These are phyloP conservation scores for Notamacropus eugenii DNA, from an alignment of 2,797 vertebrate species.

Conservation along the genomic window DNA sequence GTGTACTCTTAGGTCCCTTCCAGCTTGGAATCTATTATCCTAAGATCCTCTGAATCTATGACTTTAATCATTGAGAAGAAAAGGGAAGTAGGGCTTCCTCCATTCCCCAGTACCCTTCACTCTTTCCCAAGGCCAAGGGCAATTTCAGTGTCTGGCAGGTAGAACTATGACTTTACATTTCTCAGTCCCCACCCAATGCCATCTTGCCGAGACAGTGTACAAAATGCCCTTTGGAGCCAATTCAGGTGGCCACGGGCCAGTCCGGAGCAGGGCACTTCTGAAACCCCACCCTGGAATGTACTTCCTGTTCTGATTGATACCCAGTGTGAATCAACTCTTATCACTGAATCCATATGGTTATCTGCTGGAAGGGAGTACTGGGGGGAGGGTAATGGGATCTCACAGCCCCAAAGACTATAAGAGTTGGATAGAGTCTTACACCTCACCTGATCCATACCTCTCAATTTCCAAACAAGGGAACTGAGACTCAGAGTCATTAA, in stretches of 20 bases:
- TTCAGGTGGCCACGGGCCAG: slow-evolving; percentile 15
- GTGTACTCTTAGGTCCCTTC: background rate
- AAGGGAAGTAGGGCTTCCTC: background rate
- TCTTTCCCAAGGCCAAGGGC: background rate
- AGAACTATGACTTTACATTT: slow-evolving; percentile 52
- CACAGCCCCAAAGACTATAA: background rate
- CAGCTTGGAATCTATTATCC: background rate
- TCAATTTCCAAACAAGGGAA: background rate
- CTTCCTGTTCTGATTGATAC: slow-evolving; percentile 70
- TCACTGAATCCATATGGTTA: slow-evolving; percentile 72
- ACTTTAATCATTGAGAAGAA: background rate
- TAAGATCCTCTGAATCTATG: background rate
- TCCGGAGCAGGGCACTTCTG: slow-evolving; percentile 29
- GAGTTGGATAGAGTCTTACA: background rate
- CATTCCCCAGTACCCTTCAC: background rate
- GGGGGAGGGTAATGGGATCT: background rate
- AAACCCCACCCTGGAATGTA: slow-evolving; percentile 44
- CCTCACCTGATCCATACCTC: background rate
- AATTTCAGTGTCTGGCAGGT: slow-evolving; percentile 26
- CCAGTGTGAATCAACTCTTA: slow-evolving; percentile 69
- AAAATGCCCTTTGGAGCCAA: slow-evolving; percentile 71
- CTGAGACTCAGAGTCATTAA: background rate
- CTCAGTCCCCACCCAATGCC: background rate
- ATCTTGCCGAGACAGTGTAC: background rate
- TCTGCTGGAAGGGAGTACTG: slow-evolving; percentile 42